Evolutionary conservation across 2,888 invertebrate genomes (phyloP).

Genomic region (Monochamus alternatus): DNA sequence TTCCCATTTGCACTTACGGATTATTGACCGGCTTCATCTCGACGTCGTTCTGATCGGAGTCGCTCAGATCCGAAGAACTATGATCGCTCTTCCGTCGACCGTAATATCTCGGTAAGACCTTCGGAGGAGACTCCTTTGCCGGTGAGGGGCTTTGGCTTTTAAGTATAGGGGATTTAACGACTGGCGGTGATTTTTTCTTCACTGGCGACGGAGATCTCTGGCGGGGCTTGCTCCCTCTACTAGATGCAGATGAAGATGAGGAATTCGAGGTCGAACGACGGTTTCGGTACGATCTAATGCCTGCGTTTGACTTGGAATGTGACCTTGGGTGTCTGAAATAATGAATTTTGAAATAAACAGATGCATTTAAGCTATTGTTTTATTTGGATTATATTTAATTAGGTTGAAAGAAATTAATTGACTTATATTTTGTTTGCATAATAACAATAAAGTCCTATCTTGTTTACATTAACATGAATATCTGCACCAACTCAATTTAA

Average conservation of each 20-base stretch:
- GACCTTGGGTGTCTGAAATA: conserved; percentile 39
- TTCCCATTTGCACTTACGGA: conserved; percentile 41
- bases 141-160: conserved; percentile 26
- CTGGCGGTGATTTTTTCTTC: conserved; percentile 14
- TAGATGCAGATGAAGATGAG: conserved; percentile 32
- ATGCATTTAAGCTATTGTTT: no score
- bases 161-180: conserved; percentile 8
- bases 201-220: conserved; percentile 14
- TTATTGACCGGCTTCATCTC: conserved; percentile 54
- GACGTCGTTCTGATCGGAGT: conserved; percentile 60
- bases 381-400: no score
- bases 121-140: conserved; percentile 56
- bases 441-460: no score
- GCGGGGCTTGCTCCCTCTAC: conserved; percentile 1
- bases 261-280: conserved; percentile 38
- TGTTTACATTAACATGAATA: no score
- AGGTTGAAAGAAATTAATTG: no score
- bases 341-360: no score
- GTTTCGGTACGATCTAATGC: conserved; percentile 30
- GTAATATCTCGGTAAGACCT: conserved; percentile 73
- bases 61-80: conserved; percentile 70
- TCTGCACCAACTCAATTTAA: no score
- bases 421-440: no score
- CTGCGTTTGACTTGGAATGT: conserved; percentile 14
- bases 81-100: conserved; percentile 74